Evolutionary conservation across 2,888 invertebrate species (phyloP), one percentile per base, ranked within the genome.

Genomic region (Fragum sueziense): DNA sequence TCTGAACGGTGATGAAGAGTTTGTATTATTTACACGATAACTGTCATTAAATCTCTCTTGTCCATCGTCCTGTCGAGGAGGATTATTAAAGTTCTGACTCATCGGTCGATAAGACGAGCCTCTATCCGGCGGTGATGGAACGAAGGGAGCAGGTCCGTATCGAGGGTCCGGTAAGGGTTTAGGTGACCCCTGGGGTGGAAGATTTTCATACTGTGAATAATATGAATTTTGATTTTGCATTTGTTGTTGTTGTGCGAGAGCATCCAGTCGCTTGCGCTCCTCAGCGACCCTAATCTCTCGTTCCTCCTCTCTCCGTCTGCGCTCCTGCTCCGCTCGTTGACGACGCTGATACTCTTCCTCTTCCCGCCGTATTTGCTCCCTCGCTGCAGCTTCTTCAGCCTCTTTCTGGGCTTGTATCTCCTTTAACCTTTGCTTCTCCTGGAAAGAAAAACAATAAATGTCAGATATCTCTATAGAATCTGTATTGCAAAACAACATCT

Each of bases 111-210:
- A 98, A 57, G 97, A 97, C 33, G 97, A 97, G 76, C 97, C 97
- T 82, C 97, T 95, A 93, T 97, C 97, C 2, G 97, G 97, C 29
- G 97, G 97, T 4, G 94, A 94, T 0, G 97, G 94, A n/a, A 27
- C 33, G 62, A 62, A 74, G 22, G 73, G 75, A 33, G 65, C 73
- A 0, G 65, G 70, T 20, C 72, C 71, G 22, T 80, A 83, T 14
- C 80, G 80, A 9, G 79, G 68, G 52, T 86, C 82, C 25, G 70
- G 72, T 47, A 79, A 61, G 17, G 71, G 76, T 67, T 81, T 79
- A 14, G 84, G 82, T 25, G 87, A 84, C 25, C 83, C 84, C 69
- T 87, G 85, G 7, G 89, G 84, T 2, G 89, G 89, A 34, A 89
- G 82, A 71, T 88, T 89, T 70, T 87, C 88, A 76, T 88, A 89